A percentile compares a stretch with the other conserved stretches of the same genome.
Conservation (phyloP, 2,888 invertebrate species). For the Gandaritis pyraliata region DNA sequence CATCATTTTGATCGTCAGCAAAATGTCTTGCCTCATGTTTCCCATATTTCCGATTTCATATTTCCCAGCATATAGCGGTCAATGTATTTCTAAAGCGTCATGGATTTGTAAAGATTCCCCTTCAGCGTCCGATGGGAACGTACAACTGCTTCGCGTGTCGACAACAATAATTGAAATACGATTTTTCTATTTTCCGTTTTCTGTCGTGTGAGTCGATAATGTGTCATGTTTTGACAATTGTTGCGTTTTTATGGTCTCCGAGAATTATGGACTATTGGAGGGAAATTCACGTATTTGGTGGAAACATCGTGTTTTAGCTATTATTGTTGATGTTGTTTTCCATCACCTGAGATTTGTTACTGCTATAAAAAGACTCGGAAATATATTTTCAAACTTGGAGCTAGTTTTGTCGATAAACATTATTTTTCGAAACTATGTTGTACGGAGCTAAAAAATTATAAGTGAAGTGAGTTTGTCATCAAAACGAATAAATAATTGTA, state of each 20-base stretch:
- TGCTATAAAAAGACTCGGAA: neutral
- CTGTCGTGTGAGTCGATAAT: slow-evolving; percentile 67
- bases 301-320: slow-evolving; percentile 11
- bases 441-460: no score
- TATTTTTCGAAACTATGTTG: no score
- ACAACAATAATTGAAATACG: slow-evolving; percentile 74
- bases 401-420: no score
- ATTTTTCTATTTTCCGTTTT: slow-evolving; percentile 61
- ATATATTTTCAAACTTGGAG: no score
- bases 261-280: slow-evolving; percentile 26
- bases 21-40: no score
- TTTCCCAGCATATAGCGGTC: neutral
- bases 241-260: slow-evolving; percentile 39
- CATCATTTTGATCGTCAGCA: neutral
- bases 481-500: neutral
- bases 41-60: no score
- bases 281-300: slow-evolving; percentile 30
- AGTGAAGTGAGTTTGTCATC: neutral
- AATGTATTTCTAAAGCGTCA: neutral
- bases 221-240: slow-evolving; percentile 53
- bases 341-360: slow-evolving; percentile 2
- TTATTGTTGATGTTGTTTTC: neutral
- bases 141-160: slow-evolving; percentile 72
- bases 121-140: slow-evolving; percentile 62
- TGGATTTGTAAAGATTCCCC: slow-evolving; percentile 19